Base-by-base conservation (phyloP, 1,140 invertebrate species). In the Drosophila serrata region DNA sequence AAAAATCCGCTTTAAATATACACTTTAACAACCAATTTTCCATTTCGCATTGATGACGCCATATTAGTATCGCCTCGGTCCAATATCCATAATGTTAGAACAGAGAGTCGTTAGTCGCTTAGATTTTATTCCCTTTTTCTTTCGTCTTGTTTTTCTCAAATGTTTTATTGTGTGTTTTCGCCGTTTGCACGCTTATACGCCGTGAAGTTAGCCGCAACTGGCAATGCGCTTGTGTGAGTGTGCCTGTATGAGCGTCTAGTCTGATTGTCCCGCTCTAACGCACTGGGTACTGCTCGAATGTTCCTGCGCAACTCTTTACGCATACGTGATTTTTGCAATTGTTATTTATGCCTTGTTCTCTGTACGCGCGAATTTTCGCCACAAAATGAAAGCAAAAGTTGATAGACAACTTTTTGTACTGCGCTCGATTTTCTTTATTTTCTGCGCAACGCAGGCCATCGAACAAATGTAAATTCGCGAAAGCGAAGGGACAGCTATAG, bases 301-400 rank as follows among this genome's bases (percentile, higher is more conserved):
- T 35, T 58, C 45, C 62, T 63, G 43, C 61, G 40, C 31, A 64
- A 12, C 78, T 85, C 64, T 68, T 90, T 43, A 67, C 80, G 72
- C 82, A 87, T 90, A 90, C 75, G 86, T 90, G 86, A 90, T 90
- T 90, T 80, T 72, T 79, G 76, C 67, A 79, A 74, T 79, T 79
- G 55, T 79, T 79, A 64, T 79, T 79, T 84, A 81, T 81, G 51
- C 53, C 74, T 79, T 46, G 84, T 65, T 57, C 75, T 45, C 58
- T 75, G 60, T 86, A 78, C 68, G 72, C 74, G 74, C 55, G 65
- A 81, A 81, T 88, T 88, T 90, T 90, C 67, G 75, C 86, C 63
- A 81, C 81, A 90, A 88, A 90, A 90, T 84, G 88, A 91, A 91
- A 91, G 88, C 88, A 91, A 91, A 91, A 91, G 88, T 91, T 91